Percentiles rank a stretch among this genome's conserved stretches.
phyloP scores from a whole-genome alignment of 2,797 vertebrate species.

The Lindbergichthys nudifrons region DNA sequence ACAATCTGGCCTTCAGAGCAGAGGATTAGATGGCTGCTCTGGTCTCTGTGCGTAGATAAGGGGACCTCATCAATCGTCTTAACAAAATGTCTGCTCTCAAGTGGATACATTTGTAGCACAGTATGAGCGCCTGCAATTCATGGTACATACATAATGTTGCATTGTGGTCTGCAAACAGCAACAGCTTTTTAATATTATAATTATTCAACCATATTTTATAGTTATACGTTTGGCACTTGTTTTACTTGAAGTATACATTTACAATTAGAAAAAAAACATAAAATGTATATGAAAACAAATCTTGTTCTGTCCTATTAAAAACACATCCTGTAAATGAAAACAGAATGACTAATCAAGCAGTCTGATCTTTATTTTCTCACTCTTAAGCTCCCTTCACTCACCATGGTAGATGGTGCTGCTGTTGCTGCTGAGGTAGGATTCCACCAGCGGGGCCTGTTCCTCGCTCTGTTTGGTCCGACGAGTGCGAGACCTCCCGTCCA shows the following conservation, averaged over 20 bases:
- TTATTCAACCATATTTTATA: background rate
- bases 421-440: conserved; percentile 97
- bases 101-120: conserved; percentile 26
- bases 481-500: conserved; percentile 91
- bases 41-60: conserved; percentile 49
- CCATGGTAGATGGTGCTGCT: conserved; percentile 97
- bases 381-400: conserved; percentile 67
- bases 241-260: background rate
- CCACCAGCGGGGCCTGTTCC: conserved; percentile 96
- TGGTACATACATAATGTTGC: conserved; percentile 7
- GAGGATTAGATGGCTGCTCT: conserved; percentile 56
- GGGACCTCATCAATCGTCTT: conserved; percentile 33
- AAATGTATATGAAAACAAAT: background rate
- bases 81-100: conserved; percentile 26
- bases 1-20: conserved; percentile 42
- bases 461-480: conserved; percentile 94
- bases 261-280: conserved; percentile 3
- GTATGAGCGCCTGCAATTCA: background rate
- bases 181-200: too few species aligned
- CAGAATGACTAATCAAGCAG: conserved; percentile 40
- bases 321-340: conserved; percentile 10
- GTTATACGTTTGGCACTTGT: background rate
- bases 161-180: background rate
- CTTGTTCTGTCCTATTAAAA: conserved; percentile 24
- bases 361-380: conserved; percentile 29